These are phyloP conservation scores for Chaetorhynchus papuensis DNA, from an alignment of 2,113 vertebrate species.

Conservation along the genomic window DNA sequence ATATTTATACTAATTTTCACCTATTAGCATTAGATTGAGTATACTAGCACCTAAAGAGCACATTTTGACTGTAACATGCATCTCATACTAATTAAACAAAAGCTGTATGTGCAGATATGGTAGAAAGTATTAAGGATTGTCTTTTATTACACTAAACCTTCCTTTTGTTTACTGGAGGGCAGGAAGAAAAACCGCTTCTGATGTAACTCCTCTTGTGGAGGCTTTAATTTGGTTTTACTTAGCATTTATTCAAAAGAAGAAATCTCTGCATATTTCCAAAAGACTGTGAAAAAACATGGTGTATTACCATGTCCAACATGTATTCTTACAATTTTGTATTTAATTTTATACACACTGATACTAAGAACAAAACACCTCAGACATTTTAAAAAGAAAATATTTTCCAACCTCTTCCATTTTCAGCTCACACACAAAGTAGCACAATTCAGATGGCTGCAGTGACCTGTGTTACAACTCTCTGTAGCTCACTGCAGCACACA, in stretches of 20 bases:
- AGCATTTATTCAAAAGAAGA: background rate
- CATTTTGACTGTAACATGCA: background rate
- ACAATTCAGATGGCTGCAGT: background rate
- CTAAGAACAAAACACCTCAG: background rate
- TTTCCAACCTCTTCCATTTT: background rate
- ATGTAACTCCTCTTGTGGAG: background rate
- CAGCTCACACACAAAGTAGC: background rate
- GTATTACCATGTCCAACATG: rapidly evolving
- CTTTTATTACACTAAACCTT: background rate
- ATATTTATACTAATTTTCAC: background rate
- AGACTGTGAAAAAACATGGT: background rate
- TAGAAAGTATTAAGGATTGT: background rate
- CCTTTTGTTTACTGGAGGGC: background rate
- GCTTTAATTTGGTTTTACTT: background rate
- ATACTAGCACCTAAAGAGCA: background rate
- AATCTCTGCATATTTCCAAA: background rate
- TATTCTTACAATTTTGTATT: background rate
- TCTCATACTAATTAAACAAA: background rate
- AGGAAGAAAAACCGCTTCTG: rapidly evolving
- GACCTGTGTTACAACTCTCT: background rate
- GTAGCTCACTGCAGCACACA: background rate
- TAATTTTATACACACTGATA: background rate
- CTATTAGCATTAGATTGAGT: background rate
- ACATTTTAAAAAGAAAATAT: background rate
- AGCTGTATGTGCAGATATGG: background rate